Conservation (phyloP, 2,888 invertebrate genomes). For the Junonia oenone region DNA sequence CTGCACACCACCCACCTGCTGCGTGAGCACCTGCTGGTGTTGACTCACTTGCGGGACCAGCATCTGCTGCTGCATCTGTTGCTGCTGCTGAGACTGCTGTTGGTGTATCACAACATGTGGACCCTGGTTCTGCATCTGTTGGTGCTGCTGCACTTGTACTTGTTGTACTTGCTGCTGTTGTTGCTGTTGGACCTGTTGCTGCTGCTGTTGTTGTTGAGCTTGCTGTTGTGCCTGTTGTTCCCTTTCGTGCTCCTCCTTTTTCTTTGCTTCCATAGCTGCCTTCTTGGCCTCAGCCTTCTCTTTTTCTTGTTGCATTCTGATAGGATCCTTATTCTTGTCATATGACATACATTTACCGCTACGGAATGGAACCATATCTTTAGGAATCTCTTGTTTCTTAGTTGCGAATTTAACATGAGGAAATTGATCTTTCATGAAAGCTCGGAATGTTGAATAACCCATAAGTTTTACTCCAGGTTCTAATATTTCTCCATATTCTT, state of each 20-base stretch:
- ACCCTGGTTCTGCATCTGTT: conserved; percentile 59
- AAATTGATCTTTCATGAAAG: conserved; percentile 90
- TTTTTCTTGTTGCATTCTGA: conserved; percentile 70
- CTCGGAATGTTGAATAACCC: conserved; percentile 89
- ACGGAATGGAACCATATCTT: conserved; percentile 73
- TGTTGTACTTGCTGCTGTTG: conserved; percentile 64
- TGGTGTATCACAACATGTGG: conserved; percentile 70
- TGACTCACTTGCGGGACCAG: conserved; percentile 73
- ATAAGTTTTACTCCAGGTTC: conserved; percentile 86
- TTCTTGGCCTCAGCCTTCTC: conserved; percentile 74
- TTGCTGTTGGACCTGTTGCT: conserved; percentile 54
- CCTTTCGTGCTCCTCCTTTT: conserved; percentile 69
- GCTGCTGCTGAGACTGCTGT: conserved; percentile 49
- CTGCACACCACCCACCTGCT: conserved; percentile 61
- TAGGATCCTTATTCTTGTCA: conserved; percentile 74
- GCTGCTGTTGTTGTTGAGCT: conserved; percentile 56
- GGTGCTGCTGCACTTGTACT: conserved; percentile 66
- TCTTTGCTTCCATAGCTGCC: conserved; percentile 72
- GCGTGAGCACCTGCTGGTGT: conserved; percentile 70
- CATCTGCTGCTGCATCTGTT: conserved; percentile 73
- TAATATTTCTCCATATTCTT: conserved; percentile 84
- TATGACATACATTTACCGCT: conserved; percentile 77
- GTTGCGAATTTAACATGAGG: conserved; percentile 87
- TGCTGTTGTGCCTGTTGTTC: conserved; percentile 63
- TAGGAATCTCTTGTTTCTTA: conserved; percentile 72